Evolutionary conservation across 1,140 invertebrate genomes (phyloP), one percentile per base, ranked within the genome.

Genomic region (Drosophila sulfurigaster): DNA sequence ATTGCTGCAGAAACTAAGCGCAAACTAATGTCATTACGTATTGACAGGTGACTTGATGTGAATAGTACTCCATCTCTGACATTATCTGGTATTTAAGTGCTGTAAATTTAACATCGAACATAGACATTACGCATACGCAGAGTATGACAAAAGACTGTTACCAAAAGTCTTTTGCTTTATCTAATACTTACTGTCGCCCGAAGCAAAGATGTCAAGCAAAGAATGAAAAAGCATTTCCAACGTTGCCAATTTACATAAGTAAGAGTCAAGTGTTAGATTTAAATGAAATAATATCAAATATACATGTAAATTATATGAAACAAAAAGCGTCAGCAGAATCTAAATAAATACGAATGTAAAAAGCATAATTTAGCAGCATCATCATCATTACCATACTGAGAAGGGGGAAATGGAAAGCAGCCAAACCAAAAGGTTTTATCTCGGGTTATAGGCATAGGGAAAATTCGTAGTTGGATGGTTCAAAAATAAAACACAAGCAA

Each of bases 401-500:
- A 16, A n/a, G 25, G 32, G 35, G 45, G 67, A 30, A 25, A 60
- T 43, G 51, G 51, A 62, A 74, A 63, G 72, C 58, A 69, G 41
- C 16, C 30, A 54, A 54, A 43, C 25, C 66, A 52, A 25, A 25
- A 25, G 66, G 66, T 49, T 45, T 28, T 25, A 8, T 57, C 5
- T 46, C 11, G 38, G 20, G 7, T 51, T 32, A 3, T 41, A 1
- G 59, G 38, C 62, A 35, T 45, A 41, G 46, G 49, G 20, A 25
- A 57, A n/a, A n/a, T 72, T 57, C 35, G 52, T 68, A 38, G 25
- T 35, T 25, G 38, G 25, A 45, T 56, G 57, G 51, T 35, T 75
- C n/a, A 11, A 71, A 87, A 91, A 91, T 91, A 91, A 91, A 91
- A 91, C 87, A 91, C 87, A 91, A 81, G 73, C 78, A 45, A 81